Evolutionary conservation across 37 sponge, comb jelly and placozoan species (phyloP).

Genomic region (Bolinopsis microptera): DNA sequence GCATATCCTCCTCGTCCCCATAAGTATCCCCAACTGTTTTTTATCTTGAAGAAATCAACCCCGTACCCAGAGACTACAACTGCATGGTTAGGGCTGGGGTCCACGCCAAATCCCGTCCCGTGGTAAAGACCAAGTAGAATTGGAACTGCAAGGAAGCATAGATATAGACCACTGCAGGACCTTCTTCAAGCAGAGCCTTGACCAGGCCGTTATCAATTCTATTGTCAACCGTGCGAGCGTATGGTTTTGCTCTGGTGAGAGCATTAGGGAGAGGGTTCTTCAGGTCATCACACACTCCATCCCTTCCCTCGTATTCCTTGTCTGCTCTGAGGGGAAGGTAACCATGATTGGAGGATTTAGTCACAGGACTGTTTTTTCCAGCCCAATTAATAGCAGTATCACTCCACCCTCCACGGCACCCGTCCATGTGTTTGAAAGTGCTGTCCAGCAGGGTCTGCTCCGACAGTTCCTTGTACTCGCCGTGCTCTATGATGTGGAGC

Average conservation of each 20-base stretch:
- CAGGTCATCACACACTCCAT: background rate
- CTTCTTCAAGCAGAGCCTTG: background rate
- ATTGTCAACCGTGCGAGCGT: background rate
- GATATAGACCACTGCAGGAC: background rate
- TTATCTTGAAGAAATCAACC: background rate
- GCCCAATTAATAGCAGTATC: background rate
- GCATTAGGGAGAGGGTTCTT: background rate
- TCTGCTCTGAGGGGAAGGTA: background rate
- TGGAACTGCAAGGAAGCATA: background rate
- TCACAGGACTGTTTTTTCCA: background rate
- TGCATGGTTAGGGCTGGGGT: background rate
- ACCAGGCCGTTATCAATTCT: background rate
- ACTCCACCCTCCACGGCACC: background rate
- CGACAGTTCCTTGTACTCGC: background rate
- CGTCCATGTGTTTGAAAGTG: background rate
- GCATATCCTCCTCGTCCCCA: background rate
- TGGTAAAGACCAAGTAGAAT: background rate
- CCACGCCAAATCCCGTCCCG: background rate
- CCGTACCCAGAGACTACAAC: constrained; percentile 7
- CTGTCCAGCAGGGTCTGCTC: constrained; percentile 34
- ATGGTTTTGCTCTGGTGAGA: background rate
- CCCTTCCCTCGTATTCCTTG: background rate
- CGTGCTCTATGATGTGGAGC: background rate
- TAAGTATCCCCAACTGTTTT: background rate
- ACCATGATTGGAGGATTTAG: background rate